A percentile compares a stretch with the other conserved stretches of the same genome.
These are phyloP conservation scores for Spinibarbus caldwelli DNA, from an alignment of 2,797 vertebrate genomes.

Conservation along the genomic window DNA sequence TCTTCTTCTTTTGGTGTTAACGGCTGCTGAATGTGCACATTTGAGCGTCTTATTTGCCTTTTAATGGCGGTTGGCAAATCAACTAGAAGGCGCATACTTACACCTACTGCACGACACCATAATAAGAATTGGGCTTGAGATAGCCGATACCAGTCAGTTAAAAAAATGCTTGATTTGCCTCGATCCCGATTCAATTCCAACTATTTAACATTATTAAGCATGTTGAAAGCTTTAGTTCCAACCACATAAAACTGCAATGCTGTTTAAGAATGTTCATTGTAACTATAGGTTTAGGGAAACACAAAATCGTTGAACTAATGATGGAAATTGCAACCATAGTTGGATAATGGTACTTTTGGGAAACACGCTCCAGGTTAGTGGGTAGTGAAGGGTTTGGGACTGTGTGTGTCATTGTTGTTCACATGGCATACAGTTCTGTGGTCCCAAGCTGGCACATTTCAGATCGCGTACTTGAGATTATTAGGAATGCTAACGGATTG, in stretches of 20 bases:
- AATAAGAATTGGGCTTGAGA: neutral
- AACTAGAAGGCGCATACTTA: neutral
- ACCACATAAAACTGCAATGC: neutral
- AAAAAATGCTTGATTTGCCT: neutral
- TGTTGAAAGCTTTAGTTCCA: neutral
- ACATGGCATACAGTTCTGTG: neutral
- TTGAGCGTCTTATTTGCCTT: neutral
- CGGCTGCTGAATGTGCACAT: neutral
- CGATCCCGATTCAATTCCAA: neutral
- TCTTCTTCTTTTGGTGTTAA: neutral
- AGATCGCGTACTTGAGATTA: neutral
- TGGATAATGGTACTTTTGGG: neutral
- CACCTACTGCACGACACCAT: neutral
- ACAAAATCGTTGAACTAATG: neutral
- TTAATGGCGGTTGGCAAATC: neutral
- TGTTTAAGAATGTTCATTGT: neutral
- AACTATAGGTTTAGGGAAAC: neutral
- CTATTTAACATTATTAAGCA: neutral
- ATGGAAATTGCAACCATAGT: neutral
- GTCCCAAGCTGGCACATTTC: neutral
- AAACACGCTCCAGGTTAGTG: neutral
- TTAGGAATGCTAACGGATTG: slow-evolving; percentile 8
- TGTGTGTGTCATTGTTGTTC: neutral
- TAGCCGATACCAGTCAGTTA: neutral
- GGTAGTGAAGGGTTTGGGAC: neutral